Percentiles rank a stretch among this genome's conserved stretches.
Evolutionary conservation across 2,888 invertebrate genomes (phyloP).

Genomic region (Tetrapedia diversipes): DNA sequence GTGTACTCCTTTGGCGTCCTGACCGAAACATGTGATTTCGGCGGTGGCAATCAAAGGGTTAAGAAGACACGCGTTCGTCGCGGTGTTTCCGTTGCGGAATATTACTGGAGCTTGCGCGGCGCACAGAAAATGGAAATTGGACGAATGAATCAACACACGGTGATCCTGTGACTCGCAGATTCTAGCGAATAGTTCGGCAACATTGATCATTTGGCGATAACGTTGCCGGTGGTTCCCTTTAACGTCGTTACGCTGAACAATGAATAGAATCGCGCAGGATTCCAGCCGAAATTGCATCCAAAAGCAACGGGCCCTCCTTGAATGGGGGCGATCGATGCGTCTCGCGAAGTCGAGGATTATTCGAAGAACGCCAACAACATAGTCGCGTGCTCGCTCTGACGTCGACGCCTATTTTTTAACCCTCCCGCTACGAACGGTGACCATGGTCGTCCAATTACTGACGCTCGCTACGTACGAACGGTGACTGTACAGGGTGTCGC

Average conservation of each 20-base stretch:
- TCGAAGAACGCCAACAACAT: conserved; percentile 18
- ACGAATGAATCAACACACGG: conserved; percentile 73
- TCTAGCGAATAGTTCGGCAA: conserved; percentile 73
- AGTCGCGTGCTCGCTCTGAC: neutral
- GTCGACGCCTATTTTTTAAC: no score
- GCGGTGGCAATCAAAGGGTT: no score
- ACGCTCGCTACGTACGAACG: no score
- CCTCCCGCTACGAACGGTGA: no score
- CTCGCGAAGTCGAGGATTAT: conserved; percentile 50
- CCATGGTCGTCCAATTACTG: no score
- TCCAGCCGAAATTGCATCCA: conserved; percentile 75
- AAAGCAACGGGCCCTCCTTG: conserved; percentile 66
- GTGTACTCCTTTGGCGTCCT: no score
- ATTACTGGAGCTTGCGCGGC: neutral
- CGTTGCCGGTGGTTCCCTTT: conserved; percentile 23
- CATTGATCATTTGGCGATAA: conserved; percentile 75
- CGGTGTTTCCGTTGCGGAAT: no score
- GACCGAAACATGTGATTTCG: no score
- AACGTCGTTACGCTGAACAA: conserved; percentile 73
- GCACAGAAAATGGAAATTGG: conserved; percentile 60
- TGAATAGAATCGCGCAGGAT: conserved; percentile 75
- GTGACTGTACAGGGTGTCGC: no score
- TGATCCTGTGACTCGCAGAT: conserved; percentile 42
- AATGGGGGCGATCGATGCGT: conserved; percentile 59
- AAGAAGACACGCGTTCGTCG: no score